Conservation (phyloP, 1,140 invertebrate species). For the Pseudomyrmex gracilis region DNA sequence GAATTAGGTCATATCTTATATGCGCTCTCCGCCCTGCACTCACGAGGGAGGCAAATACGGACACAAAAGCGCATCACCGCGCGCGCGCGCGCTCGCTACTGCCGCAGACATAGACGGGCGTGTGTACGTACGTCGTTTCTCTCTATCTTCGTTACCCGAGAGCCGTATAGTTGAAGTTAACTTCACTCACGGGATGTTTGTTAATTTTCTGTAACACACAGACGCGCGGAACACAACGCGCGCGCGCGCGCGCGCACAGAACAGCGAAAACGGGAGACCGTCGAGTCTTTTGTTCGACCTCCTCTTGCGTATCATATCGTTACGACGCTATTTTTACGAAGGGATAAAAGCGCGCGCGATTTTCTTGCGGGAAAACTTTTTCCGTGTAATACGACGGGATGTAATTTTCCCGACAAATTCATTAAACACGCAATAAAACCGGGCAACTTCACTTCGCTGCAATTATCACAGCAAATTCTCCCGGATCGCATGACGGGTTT, state of each 20-base stretch:
- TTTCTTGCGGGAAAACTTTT: neutral
- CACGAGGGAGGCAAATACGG: neutral
- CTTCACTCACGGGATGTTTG: slow-evolving; percentile 36
- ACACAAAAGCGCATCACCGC: slow-evolving; percentile 14
- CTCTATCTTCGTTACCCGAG: slow-evolving; percentile 2
- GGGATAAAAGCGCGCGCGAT: neutral
- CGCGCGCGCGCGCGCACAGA: slow-evolving; percentile 21
- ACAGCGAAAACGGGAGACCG: slow-evolving; percentile 7
- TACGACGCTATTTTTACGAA: no score
- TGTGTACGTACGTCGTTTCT: slow-evolving; percentile 5
- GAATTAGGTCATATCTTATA: slow-evolving; percentile 56
- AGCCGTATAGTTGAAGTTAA: slow-evolving; percentile 34
- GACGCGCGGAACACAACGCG: slow-evolving; percentile 9
- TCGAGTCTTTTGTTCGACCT: neutral
- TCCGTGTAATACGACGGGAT: neutral
- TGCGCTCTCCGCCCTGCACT: neutral
- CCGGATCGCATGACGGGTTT: slow-evolving; percentile 35
- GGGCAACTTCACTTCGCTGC: slow-evolving; percentile 6
- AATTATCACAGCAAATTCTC: slow-evolving; percentile 15
- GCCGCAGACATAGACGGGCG: neutral
- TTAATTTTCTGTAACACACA: slow-evolving; percentile 39
- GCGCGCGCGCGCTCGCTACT: neutral
- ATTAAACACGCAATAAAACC: slow-evolving; percentile 12
- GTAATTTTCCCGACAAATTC: slow-evolving; percentile 16
- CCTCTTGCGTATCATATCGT: neutral